Evolutionary conservation across 2,888 invertebrate species (phyloP).

Genomic region (Plusia festucae): DNA sequence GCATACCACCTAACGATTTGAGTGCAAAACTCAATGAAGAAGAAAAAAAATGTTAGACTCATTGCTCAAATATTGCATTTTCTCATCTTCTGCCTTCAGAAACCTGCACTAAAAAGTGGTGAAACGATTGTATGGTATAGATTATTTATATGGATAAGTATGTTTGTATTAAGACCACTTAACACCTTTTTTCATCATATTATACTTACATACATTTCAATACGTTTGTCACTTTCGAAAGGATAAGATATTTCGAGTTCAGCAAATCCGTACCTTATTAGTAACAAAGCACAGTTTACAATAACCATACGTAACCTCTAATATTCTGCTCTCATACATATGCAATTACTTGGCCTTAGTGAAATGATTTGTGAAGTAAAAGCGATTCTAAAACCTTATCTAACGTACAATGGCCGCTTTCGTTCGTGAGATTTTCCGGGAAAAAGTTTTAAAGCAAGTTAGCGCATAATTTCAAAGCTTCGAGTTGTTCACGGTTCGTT

Average conservation of each 20-base stretch:
- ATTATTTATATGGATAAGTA: too few species aligned
- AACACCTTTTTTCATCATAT: background rate
- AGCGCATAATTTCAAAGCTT: constrained; percentile 15
- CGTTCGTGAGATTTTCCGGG: constrained; percentile 36
- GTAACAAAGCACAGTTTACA: background rate
- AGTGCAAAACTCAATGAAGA: too few species aligned
- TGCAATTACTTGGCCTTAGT: constrained; percentile 22
- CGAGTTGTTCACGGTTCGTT: constrained; percentile 12
- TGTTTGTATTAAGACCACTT: too few species aligned
- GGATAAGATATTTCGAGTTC: background rate
- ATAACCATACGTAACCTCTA: background rate
- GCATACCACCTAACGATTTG: too few species aligned
- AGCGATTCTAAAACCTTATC: constrained; percentile 20
- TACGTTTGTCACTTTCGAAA: background rate
- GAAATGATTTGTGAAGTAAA: constrained; percentile 34
- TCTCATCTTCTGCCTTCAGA: too few species aligned
- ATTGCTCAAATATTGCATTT: too few species aligned
- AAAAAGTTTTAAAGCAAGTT: constrained; percentile 13
- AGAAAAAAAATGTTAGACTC: too few species aligned
- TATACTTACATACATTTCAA: too few species aligned
- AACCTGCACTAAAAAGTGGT: too few species aligned
- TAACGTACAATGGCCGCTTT: constrained; percentile 33
- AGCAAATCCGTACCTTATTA: background rate
- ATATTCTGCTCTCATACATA: constrained; percentile 1
- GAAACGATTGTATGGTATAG: too few species aligned